These are phyloP conservation scores for Fregata magnificens DNA, from an alignment of 2,113 vertebrate species.

Conservation along the genomic window DNA sequence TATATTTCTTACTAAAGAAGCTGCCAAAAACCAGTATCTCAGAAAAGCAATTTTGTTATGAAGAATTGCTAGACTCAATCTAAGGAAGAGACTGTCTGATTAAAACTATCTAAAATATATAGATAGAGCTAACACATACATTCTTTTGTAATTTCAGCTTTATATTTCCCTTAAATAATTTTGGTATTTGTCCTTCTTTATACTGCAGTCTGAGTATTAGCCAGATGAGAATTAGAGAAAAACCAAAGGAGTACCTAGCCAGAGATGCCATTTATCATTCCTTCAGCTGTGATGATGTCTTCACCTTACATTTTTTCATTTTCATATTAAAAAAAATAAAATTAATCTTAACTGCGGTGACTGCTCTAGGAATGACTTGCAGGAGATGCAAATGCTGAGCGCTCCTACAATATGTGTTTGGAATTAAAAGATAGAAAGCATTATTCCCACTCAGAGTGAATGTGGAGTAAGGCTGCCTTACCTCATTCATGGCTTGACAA, in stretches of 20 bases:
- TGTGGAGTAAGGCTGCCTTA: fast-evolving
- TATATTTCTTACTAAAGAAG: neutral
- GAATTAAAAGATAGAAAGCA: neutral
- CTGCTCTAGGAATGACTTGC: neutral
- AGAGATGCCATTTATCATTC: neutral
- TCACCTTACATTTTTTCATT: neutral
- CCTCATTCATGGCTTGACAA: neutral
- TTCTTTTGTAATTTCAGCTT: neutral
- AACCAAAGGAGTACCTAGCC: neutral
- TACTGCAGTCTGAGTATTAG: neutral
- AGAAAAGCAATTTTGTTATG: neutral
- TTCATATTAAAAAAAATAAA: neutral
- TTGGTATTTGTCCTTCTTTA: neutral
- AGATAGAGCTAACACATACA: neutral
- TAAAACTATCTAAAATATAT: neutral
- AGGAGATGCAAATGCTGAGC: neutral
- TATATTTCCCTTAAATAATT: neutral
- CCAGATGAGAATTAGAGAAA: neutral
- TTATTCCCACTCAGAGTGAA: neutral
- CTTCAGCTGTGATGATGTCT: neutral
- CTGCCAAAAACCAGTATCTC: neutral
- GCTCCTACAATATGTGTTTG: neutral
- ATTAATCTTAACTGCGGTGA: neutral
- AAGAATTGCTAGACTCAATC: neutral
- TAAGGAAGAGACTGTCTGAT: neutral